These are phyloP conservation scores for Motacilla alba DNA, from an alignment of 2,113 vertebrate species.

Conservation along the genomic window DNA sequence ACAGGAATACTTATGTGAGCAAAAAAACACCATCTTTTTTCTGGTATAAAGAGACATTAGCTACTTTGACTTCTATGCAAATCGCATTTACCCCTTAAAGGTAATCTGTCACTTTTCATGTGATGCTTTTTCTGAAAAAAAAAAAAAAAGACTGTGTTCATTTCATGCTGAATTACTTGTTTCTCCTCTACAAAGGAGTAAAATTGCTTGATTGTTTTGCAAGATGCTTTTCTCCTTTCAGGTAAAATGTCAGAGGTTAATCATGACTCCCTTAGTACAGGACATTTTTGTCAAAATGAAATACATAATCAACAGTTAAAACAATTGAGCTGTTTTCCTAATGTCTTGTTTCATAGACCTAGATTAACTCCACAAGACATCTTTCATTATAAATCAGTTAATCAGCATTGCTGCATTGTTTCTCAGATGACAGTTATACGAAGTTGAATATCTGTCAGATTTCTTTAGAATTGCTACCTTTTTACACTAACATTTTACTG, in stretches of 20 bases:
- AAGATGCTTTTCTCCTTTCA: not conserved
- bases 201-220: slow-evolving; percentile 21
- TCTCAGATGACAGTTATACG: not conserved
- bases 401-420: slow-evolving; percentile 23
- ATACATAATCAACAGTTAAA: slow-evolving; percentile 48
- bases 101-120: not conserved
- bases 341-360: not conserved
- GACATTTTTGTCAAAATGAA: slow-evolving; percentile 25
- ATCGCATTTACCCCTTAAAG: not conserved
- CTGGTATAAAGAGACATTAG: not conserved
- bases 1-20: not conserved
- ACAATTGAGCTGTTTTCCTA: slow-evolving; percentile 32
- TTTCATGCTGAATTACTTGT: not conserved
- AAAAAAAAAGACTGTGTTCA: not conserved
- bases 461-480: not conserved
- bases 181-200: not conserved
- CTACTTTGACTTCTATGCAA: not conserved
- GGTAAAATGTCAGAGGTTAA: slow-evolving; percentile 27
- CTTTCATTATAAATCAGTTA: slow-evolving; percentile 42
- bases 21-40: not conserved
- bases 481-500: slow-evolving; percentile 10
- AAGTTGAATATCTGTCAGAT: not conserved
- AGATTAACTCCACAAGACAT: slow-evolving; percentile 32
- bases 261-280: not conserved
- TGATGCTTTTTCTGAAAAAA: not conserved